These are phyloP conservation scores for Scarus forsteni DNA, from an alignment of 2,797 vertebrate genomes.

Conservation along the genomic window DNA sequence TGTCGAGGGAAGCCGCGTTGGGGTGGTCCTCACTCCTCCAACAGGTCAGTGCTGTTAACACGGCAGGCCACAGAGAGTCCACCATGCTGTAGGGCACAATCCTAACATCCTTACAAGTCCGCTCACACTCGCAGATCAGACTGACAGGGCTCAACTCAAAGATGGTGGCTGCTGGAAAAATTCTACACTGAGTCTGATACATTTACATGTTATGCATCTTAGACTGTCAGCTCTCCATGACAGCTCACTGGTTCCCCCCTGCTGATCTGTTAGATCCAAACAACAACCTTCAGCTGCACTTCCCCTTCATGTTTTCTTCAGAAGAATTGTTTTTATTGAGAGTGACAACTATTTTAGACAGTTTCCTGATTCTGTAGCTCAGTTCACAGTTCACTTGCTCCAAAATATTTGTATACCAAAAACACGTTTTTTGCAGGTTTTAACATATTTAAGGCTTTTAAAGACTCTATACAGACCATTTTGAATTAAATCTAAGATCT, in stretches of 20 bases:
- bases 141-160: background rate
- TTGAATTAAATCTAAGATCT: no score
- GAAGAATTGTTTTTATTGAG: background rate
- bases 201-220: background rate
- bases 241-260: background rate
- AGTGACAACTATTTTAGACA: background rate
- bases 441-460: no score
- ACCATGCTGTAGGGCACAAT: conserved; percentile 48
- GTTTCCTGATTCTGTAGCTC: background rate
- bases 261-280: background rate
- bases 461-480: no score
- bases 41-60: conserved; percentile 81
- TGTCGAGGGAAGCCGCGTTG: conserved; percentile 75
- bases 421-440: no score
- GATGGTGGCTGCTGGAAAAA: no score
- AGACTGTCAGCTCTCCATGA: background rate
- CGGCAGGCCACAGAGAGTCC: conserved; percentile 51
- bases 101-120: conserved; percentile 38
- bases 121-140: background rate
- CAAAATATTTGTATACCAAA: no score
- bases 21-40: conserved; percentile 81
- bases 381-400: no score
- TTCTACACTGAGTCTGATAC: background rate
- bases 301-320: background rate
- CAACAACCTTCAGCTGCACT: conserved; percentile 1